These are phyloP conservation scores for Leptinotarsa tumamoca DNA, from an alignment of 2,888 invertebrate species.

Conservation along the genomic window DNA sequence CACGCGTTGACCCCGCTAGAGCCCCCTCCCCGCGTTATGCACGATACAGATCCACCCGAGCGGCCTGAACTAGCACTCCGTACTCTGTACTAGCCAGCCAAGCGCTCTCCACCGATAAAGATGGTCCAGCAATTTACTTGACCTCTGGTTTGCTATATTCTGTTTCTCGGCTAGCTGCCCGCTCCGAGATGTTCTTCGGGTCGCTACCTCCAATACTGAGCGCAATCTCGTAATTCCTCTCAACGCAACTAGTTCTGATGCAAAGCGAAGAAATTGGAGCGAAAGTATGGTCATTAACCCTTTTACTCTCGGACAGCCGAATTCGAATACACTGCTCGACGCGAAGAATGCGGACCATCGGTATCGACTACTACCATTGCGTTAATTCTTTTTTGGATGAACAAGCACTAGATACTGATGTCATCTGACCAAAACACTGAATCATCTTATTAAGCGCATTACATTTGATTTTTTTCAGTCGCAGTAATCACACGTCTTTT, in stretches of 20 bases:
- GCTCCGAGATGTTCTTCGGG: slow-evolving; percentile 37
- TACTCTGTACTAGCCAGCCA: slow-evolving; percentile 44
- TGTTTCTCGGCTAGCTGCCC: slow-evolving; percentile 35
- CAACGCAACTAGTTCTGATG: slow-evolving; percentile 37
- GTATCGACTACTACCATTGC: neutral
- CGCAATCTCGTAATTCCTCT: slow-evolving; percentile 37
- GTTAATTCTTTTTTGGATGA: no score
- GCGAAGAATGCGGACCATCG: neutral
- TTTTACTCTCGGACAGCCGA: slow-evolving; percentile 24
- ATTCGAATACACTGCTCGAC: slow-evolving; percentile 18
- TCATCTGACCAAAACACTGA: no score
- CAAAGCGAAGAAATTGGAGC: slow-evolving; percentile 38
- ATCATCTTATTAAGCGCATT: no score
- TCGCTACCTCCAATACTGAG: slow-evolving; percentile 37
- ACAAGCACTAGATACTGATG: no score
- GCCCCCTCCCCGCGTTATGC: slow-evolving; percentile 56
- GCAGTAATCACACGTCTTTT: no score
- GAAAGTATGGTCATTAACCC: slow-evolving; percentile 34
- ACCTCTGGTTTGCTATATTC: slow-evolving; percentile 50
- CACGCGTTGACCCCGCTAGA: slow-evolving; percentile 66
- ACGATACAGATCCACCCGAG: slow-evolving; percentile 65
- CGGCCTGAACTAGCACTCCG: slow-evolving; percentile 60
- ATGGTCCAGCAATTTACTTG: slow-evolving; percentile 57
- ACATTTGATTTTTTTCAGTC: no score
- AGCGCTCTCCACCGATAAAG: slow-evolving; percentile 53